Evolutionary conservation across 2,888 invertebrate species (phyloP), one percentile per base, ranked within the genome.

Genomic region (Ichneumoninae sp.): DNA sequence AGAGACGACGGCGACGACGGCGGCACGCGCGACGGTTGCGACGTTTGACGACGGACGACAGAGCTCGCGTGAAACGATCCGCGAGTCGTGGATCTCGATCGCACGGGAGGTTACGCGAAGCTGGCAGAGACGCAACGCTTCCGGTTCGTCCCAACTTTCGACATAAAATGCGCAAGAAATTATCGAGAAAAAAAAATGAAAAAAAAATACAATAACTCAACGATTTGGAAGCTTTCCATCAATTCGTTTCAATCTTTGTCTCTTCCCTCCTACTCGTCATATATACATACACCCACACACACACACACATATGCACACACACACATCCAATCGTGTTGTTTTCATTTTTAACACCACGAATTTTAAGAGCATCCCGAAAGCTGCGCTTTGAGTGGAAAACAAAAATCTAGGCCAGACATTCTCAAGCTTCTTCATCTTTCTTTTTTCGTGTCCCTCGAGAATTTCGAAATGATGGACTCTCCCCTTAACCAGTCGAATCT

Each of bases 1-100:
- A 52, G 50, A 65, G 36, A 80, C 73, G 74, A 71, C 78, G 78
- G 36, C 68, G 50, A 77, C 52, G 57, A 36, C 57, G 54, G 74
- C 50, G 52, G 52, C 71, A 6, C 78, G 63, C 40, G 71, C 65
- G 40, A 40, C 40, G 66, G 10, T 40, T 10, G 66, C 66, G 40
- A 66, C 36, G 66, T n/a, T 22, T 66, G 66, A 40, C 40, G 66
- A 36, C 19, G 44, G 13, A 40, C 36, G 36, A 13, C 22, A 40
- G 36, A 40, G 65, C 33, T 2, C 36, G 33, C n/a, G 33, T 30
- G 63, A 36, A 10, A 26, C 57, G 57, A 57, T 26, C 4, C 57
- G 10, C 57, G 57, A 26, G 22, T 22, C 57, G 22, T 4, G 26
- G 57, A 57, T 57, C 57, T 26, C 57, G 10, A 10, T 57, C 57